These are phyloP conservation scores for Trichogramma pretiosum DNA, from an alignment of 1,140 invertebrate genomes.

Conservation along the genomic window DNA sequence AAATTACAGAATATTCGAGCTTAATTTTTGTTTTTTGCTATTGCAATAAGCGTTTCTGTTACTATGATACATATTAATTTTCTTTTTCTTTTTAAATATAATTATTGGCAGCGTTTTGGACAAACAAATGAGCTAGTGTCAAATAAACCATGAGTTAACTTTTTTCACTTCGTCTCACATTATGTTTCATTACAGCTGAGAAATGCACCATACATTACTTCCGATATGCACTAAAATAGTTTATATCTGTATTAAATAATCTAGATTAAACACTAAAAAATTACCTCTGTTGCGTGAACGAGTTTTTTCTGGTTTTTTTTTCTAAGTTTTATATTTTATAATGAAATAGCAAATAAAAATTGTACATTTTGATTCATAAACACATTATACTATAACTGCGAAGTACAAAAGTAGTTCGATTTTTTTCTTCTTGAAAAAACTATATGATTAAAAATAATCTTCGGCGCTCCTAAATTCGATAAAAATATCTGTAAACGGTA, in stretches of 20 bases:
- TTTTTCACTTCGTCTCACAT: constrained; percentile 6
- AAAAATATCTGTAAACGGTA: constrained; percentile 4
- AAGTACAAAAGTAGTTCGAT: constrained; percentile 6
- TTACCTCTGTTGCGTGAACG: constrained; percentile 30
- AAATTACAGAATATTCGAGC: background rate
- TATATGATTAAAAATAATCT: constrained; percentile 11
- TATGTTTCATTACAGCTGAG: constrained; percentile 19
- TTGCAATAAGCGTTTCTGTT: constrained; percentile 3
- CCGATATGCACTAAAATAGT: constrained; percentile 32
- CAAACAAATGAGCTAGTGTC: constrained; percentile 32
- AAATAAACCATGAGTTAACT: constrained; percentile 7
- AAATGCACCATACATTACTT: constrained; percentile 39
- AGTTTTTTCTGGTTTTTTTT: constrained; percentile 11
- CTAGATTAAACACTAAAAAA: constrained; percentile 36
- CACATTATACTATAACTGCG: background rate
- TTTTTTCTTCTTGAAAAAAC: constrained; percentile 5
- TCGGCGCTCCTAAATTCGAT: constrained; percentile 7
- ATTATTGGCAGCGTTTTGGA: background rate
- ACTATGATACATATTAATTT: constrained; percentile 10
- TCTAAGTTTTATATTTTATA: constrained; percentile 4
- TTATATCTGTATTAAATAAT: constrained; percentile 37
- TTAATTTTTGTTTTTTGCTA: background rate
- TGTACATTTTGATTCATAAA: background rate
- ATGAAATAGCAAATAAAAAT: constrained; percentile 16
- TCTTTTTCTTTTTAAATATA: background rate